Evolutionary conservation across 1,140 invertebrate genomes (phyloP), one percentile per base, ranked within the genome.

Genomic region (Lepidurus couesii): DNA sequence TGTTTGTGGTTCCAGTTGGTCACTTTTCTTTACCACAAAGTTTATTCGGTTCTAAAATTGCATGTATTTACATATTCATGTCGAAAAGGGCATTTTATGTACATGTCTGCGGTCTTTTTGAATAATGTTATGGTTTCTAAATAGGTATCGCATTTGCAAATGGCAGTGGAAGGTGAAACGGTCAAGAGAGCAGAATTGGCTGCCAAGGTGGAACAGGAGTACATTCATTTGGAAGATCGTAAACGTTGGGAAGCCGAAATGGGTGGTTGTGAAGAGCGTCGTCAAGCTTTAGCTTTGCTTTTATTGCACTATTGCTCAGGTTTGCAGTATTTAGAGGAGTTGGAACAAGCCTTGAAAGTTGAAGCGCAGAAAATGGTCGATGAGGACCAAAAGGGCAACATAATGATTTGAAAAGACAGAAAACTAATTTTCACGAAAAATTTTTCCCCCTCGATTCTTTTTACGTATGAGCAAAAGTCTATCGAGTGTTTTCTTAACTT

Each of bases 231-330:
- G 53, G 53, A 65, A 65, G 53, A 65, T 11, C 53, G 53, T 43
- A 79, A 79, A 79, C 74, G 16, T 42, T 42, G 45, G 73, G 73
- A 79, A 79, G 75, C 75, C 10, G 78, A 79, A 75, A 74, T 75
- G 78, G 78, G 73, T 3, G 34, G 65, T 7, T 79, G 78, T 42
- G 78, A 79, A 26, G 74, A 42, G 26, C 44, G 74, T 44, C 78
- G 78, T 1, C 78, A 79, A 75, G 78, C 78, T 75, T 75, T 79
- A 43, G 78, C 73, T 34, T 42, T 79, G n/a, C 78, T 79, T 44
- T 45, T 79, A 21, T 42, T 79, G 44, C 78, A 79, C 74, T 79
- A 79, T 75, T 74, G 78, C 42, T 16, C 78, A n/a, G 78, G 78
- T 75, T 44, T 79, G 65, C 78, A 79, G 78, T 74, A 44, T 16